These are phyloP conservation scores for Tetraodon nigroviridis DNA, from an alignment of 2,113 vertebrate species.

Conservation along the genomic window DNA sequence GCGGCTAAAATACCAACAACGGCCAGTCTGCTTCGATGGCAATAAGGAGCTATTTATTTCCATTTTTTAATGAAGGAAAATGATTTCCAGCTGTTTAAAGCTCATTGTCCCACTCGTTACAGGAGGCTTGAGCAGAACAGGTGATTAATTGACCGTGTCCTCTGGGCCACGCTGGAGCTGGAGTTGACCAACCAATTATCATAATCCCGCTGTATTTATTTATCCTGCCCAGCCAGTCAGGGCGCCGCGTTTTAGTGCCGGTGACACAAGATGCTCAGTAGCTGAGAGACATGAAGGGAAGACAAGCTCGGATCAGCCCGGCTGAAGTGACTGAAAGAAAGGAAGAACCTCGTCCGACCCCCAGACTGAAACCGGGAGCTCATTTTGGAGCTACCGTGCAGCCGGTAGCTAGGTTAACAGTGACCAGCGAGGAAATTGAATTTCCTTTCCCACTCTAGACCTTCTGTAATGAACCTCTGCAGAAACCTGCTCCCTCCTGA, in stretches of 20 bases:
- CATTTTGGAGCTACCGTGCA: constrained; percentile 44
- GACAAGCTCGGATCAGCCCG: constrained; percentile 47
- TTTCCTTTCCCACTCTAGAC: constrained; percentile 52
- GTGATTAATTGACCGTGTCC: constrained; percentile 85
- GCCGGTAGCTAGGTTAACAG: constrained; percentile 46
- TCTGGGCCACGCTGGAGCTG: constrained; percentile 59
- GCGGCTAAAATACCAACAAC: constrained; percentile 32
- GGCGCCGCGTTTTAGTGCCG: constrained; percentile 45
- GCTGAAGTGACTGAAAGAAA: constrained; percentile 20
- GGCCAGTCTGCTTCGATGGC: constrained; percentile 66
- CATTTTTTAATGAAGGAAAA: constrained; percentile 83
- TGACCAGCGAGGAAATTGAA: constrained; percentile 53
- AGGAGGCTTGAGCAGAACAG: constrained; percentile 77
- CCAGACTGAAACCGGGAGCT: constrained; percentile 1
- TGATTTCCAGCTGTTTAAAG: constrained; percentile 84
- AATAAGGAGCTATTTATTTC: constrained; percentile 80
- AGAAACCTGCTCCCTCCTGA: constrained; percentile 68
- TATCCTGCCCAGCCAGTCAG: constrained; percentile 71
- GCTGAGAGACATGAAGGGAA: constrained; percentile 17
- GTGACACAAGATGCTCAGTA: constrained; percentile 66
- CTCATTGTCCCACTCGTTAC: constrained; percentile 79
- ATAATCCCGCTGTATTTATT: constrained; percentile 85
- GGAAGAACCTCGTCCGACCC: neutral
- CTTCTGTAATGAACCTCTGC: constrained; percentile 58
- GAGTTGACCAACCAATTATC: constrained; percentile 84